These are phyloP conservation scores for Tenrec ecaudatus DNA, from an alignment of 2,113 vertebrate species.

Conservation along the genomic window DNA sequence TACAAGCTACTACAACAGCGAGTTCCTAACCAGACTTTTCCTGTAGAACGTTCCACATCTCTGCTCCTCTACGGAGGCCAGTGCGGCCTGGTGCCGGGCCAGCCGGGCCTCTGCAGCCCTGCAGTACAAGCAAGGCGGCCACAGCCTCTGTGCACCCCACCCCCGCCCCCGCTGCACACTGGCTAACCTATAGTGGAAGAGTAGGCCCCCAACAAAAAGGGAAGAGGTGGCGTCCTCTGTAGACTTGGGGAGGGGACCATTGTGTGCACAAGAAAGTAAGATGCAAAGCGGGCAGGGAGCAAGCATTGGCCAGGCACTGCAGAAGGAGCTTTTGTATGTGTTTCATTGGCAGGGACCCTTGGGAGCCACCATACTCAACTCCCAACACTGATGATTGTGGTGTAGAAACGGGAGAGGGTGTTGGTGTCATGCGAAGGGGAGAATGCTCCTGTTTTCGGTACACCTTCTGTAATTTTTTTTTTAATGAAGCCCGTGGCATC, in stretches of 20 bases:
- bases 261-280: not conserved
- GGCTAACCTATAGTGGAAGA: not conserved
- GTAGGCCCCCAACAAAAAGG: not conserved
- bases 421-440: not conserved
- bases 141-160: not conserved
- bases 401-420: not conserved
- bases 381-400: not conserved
- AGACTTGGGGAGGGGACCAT: not conserved
- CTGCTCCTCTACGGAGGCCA: not conserved
- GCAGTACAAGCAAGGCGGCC: not conserved
- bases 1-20: not conserved
- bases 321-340: not conserved
- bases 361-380: not conserved
- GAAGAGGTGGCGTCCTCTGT: fast-evolving
- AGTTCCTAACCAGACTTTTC: not conserved
- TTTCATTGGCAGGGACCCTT: not conserved
- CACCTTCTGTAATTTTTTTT: not conserved
- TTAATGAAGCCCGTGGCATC: not conserved
- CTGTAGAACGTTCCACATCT: too few species aligned
- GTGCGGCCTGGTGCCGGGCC: not conserved
- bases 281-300: not conserved
- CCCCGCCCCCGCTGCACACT: not conserved
- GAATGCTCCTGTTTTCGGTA: not conserved
- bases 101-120: not conserved
- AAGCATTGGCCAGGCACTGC: too few species aligned